Conservation (phyloP, 2,888 invertebrate species). For the Drosophila rubida region DNA sequence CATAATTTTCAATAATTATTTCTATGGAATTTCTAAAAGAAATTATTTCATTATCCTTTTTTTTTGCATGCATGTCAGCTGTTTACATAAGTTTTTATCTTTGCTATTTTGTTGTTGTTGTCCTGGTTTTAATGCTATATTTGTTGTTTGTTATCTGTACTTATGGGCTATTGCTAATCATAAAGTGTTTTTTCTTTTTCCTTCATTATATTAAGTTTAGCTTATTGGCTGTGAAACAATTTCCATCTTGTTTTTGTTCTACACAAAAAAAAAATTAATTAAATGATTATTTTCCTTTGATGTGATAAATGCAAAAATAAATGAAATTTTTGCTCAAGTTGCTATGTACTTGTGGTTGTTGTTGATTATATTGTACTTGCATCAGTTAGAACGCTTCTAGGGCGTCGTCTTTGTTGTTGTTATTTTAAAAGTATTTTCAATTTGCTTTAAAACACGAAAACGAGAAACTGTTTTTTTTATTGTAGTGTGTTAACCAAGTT, state of each 20-base stretch:
- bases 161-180: slow-evolving; percentile 81
- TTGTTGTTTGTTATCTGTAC: slow-evolving; percentile 57
- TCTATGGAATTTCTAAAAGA: slow-evolving; percentile 54
- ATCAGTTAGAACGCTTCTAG: slow-evolving; percentile 67
- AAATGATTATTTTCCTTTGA: slow-evolving; percentile 31
- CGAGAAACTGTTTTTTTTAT: slow-evolving; percentile 66
- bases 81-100: slow-evolving; percentile 54
- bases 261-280: slow-evolving; percentile 40
- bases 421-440: slow-evolving; percentile 58
- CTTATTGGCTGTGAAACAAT: slow-evolving; percentile 72
- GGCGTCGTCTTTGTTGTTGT: slow-evolving; percentile 39
- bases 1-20: slow-evolving; percentile 35
- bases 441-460: slow-evolving; percentile 55
- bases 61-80: slow-evolving; percentile 53
- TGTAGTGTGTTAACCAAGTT: slow-evolving; percentile 36
- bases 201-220: slow-evolving; percentile 54
- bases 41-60: slow-evolving; percentile 31
- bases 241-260: slow-evolving; percentile 42
- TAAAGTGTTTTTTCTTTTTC: slow-evolving; percentile 54
- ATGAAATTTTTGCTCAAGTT: slow-evolving; percentile 59
- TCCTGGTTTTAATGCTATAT: slow-evolving; percentile 32
- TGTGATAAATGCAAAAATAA: slow-evolving; percentile 57
- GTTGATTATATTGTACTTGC: slow-evolving; percentile 75
- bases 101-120: slow-evolving; percentile 48
- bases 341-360: slow-evolving; percentile 34